A percentile compares a stretch with the other conserved stretches of the same genome.
Evolutionary conservation across 2,113 vertebrate genomes (phyloP).

Genomic region (Ochotona princeps): DNA sequence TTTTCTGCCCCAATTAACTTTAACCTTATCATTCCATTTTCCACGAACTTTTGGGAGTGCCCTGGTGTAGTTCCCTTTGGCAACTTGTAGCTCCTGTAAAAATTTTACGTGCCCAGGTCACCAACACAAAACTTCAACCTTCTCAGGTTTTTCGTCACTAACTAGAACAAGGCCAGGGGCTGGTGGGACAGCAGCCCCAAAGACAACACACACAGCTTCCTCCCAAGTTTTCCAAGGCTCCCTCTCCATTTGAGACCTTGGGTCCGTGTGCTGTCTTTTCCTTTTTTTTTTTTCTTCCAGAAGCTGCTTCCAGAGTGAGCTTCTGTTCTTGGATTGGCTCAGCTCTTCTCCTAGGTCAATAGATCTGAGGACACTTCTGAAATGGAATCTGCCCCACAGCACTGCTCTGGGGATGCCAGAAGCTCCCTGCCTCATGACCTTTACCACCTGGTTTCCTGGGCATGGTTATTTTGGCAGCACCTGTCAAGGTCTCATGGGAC

Average conservation of each 20-base stretch:
- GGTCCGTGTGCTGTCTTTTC: not conserved
- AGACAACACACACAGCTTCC: not conserved
- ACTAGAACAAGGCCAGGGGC: not conserved
- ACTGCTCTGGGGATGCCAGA: not conserved
- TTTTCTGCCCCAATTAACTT: no score
- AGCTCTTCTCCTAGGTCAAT: not conserved
- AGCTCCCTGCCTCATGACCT: slow-evolving; percentile 29
- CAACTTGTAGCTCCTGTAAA: not conserved
- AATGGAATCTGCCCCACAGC: slow-evolving; percentile 33
- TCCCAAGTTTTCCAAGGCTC: not conserved
- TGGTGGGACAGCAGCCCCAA: not conserved
- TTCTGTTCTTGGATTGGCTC: slow-evolving; percentile 29
- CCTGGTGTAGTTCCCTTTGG: not conserved
- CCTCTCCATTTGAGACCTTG: not conserved
- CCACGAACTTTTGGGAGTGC: no score
- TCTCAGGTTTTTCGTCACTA: not conserved
- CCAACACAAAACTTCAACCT: not conserved
- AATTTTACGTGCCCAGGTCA: not conserved
- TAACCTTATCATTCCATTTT: no score
- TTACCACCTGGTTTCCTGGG: slow-evolving; percentile 36
- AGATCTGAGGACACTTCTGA: slow-evolving; percentile 35
- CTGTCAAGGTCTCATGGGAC: not conserved
- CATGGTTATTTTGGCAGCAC: not conserved
- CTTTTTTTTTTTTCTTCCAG: slow-evolving; percentile 17
- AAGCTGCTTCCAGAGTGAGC: not conserved